A percentile compares a stretch with the other conserved stretches of the same genome.
phyloP scores from a whole-genome alignment of 2,797 vertebrate species.

The Squalus acanthias region DNA sequence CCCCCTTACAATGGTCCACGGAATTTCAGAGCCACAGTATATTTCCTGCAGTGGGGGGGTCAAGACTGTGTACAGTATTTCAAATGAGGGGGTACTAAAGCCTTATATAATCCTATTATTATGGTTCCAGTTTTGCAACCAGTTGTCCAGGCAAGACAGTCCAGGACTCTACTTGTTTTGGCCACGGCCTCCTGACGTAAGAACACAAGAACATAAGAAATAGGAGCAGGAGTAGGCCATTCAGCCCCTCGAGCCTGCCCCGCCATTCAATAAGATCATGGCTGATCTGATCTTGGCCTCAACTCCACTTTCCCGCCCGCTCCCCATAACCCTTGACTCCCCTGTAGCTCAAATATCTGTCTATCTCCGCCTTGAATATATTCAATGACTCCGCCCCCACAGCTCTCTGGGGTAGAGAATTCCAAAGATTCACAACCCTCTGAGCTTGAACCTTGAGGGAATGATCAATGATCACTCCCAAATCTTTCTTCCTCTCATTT shows the following conservation, averaged over 20 bases:
- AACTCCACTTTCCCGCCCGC: too few species aligned
- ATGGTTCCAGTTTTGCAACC: background rate
- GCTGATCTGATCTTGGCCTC: too few species aligned
- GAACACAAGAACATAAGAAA: too few species aligned
- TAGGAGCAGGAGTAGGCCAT: too few species aligned
- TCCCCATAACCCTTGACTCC: too few species aligned
- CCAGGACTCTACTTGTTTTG: background rate
- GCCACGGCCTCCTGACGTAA: background rate
- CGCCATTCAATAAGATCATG: too few species aligned
- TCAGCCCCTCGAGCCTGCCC: too few species aligned
- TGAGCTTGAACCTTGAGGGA: background rate
- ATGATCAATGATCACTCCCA: background rate
- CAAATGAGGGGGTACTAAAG: background rate
- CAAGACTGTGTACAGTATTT: background rate
- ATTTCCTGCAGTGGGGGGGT: background rate
- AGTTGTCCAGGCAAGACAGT: background rate
- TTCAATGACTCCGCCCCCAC: too few species aligned
- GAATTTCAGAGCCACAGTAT: background rate
- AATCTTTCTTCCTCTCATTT: background rate
- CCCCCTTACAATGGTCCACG: background rate
- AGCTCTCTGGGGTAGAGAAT: too few species aligned
- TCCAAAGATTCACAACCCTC: too few species aligned
- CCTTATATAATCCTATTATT: background rate
- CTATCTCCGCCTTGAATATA: too few species aligned
- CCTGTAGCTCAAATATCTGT: too few species aligned